phyloP scores from a whole-genome alignment of 1,140 invertebrate genomes.

The Pteromalus puparum region DNA sequence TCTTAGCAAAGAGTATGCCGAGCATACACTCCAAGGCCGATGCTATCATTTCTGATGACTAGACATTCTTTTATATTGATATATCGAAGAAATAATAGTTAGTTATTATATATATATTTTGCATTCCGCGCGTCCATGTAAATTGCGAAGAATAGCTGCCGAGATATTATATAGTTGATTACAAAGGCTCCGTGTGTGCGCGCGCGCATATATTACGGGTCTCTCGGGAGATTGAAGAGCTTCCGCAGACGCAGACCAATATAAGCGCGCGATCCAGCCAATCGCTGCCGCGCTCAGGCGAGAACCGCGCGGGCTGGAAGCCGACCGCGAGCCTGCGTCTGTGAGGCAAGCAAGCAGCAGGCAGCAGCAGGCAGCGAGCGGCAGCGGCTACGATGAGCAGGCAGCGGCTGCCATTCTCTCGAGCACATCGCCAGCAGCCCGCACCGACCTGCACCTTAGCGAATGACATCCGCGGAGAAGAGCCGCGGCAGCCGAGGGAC shows the following conservation, averaged over 20 bases:
- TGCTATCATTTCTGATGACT: slow-evolving; percentile 67
- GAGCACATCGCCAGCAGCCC: slow-evolving; percentile 7
- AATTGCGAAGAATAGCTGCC: no score
- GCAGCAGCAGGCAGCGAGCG: not conserved
- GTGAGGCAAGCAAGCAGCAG: slow-evolving; percentile 45
- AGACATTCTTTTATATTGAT: slow-evolving; percentile 61
- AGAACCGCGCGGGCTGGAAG: slow-evolving; percentile 49
- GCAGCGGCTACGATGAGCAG: not conserved
- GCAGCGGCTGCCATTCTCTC: not conserved
- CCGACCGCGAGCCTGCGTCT: slow-evolving; percentile 50
- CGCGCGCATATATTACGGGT: slow-evolving; percentile 8
- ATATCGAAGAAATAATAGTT: slow-evolving; percentile 5
- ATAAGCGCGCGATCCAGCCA: slow-evolving; percentile 47
- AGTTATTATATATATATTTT: not conserved
- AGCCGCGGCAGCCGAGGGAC: slow-evolving; percentile 67
- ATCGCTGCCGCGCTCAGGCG: slow-evolving; percentile 48
- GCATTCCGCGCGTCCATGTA: not conserved
- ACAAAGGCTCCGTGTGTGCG: no score
- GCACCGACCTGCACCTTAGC: slow-evolving; percentile 54
- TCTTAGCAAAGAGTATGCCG: not conserved
- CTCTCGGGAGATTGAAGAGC: not conserved
- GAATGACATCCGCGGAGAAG: slow-evolving; percentile 73
- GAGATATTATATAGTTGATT: not conserved
- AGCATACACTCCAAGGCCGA: slow-evolving; percentile 33
- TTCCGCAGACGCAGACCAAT: not conserved